Evolutionary conservation across 2,113 vertebrate genomes (phyloP), one percentile per base, ranked within the genome.

Genomic region (Lamprologus sp.): DNA sequence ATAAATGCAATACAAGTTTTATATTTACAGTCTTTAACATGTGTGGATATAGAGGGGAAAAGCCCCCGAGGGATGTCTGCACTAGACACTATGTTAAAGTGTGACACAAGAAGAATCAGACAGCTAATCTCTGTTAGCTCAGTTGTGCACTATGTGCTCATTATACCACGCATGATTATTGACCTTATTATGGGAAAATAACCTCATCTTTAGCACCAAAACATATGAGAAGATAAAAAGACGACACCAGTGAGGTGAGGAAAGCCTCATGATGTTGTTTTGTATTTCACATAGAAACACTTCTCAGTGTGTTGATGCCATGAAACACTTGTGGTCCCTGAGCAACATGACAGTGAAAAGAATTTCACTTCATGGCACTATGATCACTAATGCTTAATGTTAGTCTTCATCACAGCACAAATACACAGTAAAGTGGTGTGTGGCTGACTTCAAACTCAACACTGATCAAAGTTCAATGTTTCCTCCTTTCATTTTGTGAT

Each of bases 291-390:
- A 28, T 15, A 15, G 0, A 56, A 56, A 28, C 54, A 56, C 23
- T 15, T 58, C 0, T 58, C 55, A 56, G 0, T 68, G 63, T 68
- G 19, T 0, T 70, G 63, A 68, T 68, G 33, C 63, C 19, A 9
- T 21, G 11, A 21, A 21, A 5, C 19, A 4, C 0, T 21, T 21
- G 17, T 68, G 7, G 63, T 40, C 19, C 63, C 35, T 40, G 11
- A 70, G 35, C 35, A 68, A 23, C 63, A 70, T 6, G 63, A 14
- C 7, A 68, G 63, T 70, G 35, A 70, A 13, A 70, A 0, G n/a
- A 40, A 23, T 14, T 70, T 40, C 35, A 70, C n/a, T 1, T 42
- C 1, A 60, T 31, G 56, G 2, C 26, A 17, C 26, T 58, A 58
- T 51, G 49, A 19, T 51, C 49, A 51, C 49, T 51, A 51, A 51